phyloP scores from a whole-genome alignment of 2,888 invertebrate genomes.

The Entomobrya multifasciata region DNA sequence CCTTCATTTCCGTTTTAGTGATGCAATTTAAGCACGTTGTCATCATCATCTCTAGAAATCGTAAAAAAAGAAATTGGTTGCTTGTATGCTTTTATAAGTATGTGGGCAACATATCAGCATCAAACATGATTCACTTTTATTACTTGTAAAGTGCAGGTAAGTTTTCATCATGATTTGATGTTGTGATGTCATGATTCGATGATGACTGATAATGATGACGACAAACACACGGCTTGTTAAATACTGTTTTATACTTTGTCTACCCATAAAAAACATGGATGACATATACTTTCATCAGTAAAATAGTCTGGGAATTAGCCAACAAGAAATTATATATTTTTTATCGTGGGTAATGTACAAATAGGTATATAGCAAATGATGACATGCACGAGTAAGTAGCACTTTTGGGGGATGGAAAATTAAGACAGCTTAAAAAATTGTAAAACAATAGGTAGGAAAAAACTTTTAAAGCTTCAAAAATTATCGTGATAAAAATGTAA shows the following conservation, averaged over 20 bases:
- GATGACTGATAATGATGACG: not conserved
- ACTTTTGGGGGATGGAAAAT: too few relatives aligned
- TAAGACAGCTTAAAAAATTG: too few relatives aligned
- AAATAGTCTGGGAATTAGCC: too few relatives aligned
- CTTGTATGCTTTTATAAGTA: not conserved
- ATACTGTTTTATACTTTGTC: not conserved
- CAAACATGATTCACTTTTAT: conserved; percentile 27
- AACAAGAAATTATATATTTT: too few relatives aligned
- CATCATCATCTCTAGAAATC: conserved; percentile 15
- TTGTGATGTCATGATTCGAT: conserved; percentile 21
- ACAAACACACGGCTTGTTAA: not conserved
- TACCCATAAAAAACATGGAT: too few relatives aligned
- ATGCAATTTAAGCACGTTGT: not conserved
- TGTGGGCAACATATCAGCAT: too few relatives aligned
- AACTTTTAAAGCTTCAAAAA: too few relatives aligned
- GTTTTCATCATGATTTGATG: not conserved
- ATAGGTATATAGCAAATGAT: too few relatives aligned
- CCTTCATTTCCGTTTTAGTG: conserved; percentile 60
- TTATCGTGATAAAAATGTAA: too few relatives aligned
- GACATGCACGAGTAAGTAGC: too few relatives aligned
- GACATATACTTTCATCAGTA: too few relatives aligned
- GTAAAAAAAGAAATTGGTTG: conserved; percentile 8
- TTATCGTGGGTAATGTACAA: too few relatives aligned
- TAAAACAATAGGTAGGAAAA: not conserved
- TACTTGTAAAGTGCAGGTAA: conserved; percentile 39